These are phyloP conservation scores for Osmerus mordax DNA, from an alignment of 2,113 vertebrate genomes.

Conservation along the genomic window DNA sequence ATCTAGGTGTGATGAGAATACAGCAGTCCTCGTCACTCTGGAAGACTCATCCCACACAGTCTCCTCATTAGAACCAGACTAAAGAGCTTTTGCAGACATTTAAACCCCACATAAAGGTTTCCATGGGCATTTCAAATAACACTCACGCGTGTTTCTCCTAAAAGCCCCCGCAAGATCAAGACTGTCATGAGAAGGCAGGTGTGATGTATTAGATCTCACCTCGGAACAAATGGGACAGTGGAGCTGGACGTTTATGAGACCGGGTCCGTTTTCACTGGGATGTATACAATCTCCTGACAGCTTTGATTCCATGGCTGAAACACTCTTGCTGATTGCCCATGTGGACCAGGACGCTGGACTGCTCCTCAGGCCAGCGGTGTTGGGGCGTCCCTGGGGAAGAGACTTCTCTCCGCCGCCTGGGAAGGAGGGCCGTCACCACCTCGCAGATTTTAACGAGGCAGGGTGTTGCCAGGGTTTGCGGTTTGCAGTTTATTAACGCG, in stretches of 20 bases:
- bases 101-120: conserved; percentile 42
- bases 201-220: conserved; percentile 55
- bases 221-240: conserved; percentile 49
- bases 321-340: background rate
- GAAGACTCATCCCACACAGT: conserved; percentile 29
- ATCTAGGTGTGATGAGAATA: conserved; percentile 53
- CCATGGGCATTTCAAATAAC: conserved; percentile 49
- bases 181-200: conserved; percentile 37
- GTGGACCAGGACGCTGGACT: background rate
- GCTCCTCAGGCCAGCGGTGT: conserved; percentile 11
- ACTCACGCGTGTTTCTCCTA: conserved; percentile 47
- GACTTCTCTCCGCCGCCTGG: conserved; percentile 1
- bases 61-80: conserved; percentile 35
- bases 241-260: conserved; percentile 40
- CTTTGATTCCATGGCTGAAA: conserved; percentile 47
- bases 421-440: conserved; percentile 30
- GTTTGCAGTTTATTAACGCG: conserved; percentile 43
- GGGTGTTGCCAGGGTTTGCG: conserved; percentile 39
- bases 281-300: conserved; percentile 38
- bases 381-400: conserved; percentile 10
- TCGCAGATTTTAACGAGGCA: conserved; percentile 27
- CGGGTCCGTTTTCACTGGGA: conserved; percentile 20
- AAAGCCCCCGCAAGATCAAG: conserved; percentile 48
- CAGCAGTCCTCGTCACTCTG: conserved; percentile 35
- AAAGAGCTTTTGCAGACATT: conserved; percentile 19